Evolutionary conservation across 1,140 invertebrate genomes (phyloP), one percentile per base, ranked within the genome.

Genomic region (Muscidifurax raptorellus): DNA sequence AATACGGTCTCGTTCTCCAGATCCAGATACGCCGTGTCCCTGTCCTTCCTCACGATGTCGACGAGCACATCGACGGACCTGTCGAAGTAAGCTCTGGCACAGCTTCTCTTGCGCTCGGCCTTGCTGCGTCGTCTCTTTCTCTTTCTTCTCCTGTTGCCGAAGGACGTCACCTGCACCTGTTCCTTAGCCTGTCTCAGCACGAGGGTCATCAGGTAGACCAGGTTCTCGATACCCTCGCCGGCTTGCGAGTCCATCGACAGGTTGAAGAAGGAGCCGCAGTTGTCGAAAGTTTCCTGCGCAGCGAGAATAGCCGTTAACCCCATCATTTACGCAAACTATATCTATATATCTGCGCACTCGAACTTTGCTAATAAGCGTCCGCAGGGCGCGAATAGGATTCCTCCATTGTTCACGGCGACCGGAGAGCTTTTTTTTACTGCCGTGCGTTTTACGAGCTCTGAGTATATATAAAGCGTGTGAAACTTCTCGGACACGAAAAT

Each of bases 171-270:
- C 79, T 88, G 85, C 85, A 93, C 93, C 80, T 94, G 90, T 44
- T 95, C 94, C 82, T 94, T 92, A 0, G 95, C 95, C 90, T 96
- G 95, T 71, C 95, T 95, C 85, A 95, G 86, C 47, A 95, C 93
- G 22, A 95, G 92, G 2, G 94, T 94, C 78, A 96, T 84, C 0
- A 96, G 90, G 86, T 95, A 95, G 59, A 95, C 94, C 44, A 96
- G 87, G 82, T 95, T 94, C 86, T 96, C 95, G 0, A 94, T 88
- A 0, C 91, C 88, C 67, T 95, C 93, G 5, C 64, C 22, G 13
- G 93, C 91, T 44, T 91, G 85, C 10, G 86, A 84, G 1, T 91
- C 90, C 0, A 91, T 90, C 0, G 89, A 91, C 27, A 93, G 89
- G 86, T 93, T 93, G 6, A 91, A 90, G 36, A 91, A 91, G 71